Evolutionary conservation across 2,797 vertebrate genomes (phyloP).

Genomic region (Naso thynnoides): DNA sequence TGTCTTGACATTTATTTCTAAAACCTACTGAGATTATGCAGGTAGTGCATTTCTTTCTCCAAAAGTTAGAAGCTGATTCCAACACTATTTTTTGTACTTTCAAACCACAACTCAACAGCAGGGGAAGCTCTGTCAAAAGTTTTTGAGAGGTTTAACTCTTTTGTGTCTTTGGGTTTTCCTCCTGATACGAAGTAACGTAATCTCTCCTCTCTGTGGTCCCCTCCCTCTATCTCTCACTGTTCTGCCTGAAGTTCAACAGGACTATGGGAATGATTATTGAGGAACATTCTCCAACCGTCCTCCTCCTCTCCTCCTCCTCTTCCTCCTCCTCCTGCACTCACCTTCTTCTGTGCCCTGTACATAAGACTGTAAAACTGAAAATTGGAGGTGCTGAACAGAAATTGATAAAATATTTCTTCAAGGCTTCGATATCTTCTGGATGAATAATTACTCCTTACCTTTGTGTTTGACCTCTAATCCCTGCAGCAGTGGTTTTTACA

Average conservation of each 20-base stretch:
- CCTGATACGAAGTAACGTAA: conserved; percentile 66
- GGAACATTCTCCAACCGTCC: conserved; percentile 71
- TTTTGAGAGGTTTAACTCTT: conserved; percentile 54
- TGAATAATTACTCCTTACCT: conserved; percentile 48
- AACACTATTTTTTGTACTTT: conserved; percentile 22
- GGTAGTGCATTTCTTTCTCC: conserved; percentile 28
- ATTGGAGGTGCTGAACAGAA: conserved; percentile 41
- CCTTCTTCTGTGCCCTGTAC: conserved; percentile 48
- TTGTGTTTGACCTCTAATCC: conserved; percentile 50
- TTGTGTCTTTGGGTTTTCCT: conserved; percentile 60
- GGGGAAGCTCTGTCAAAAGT: conserved; percentile 26
- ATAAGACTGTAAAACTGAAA: conserved; percentile 33
- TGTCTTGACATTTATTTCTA: conserved; percentile 30
- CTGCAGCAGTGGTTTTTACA: conserved; percentile 49
- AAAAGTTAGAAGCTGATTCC: conserved; percentile 39
- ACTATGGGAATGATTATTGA: conserved; percentile 90
- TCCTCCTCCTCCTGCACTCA: conserved; percentile 44
- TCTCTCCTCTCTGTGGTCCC: conserved; percentile 32
- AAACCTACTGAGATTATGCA: not conserved
- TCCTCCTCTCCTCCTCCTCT: conserved; percentile 53
- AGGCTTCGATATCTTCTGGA: conserved; percentile 51
- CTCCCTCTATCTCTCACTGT: conserved; percentile 60
- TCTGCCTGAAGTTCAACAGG: conserved; percentile 83
- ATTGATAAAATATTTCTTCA: conserved; percentile 44
- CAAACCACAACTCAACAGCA: conserved; percentile 34